Evolutionary conservation across 2,888 invertebrate genomes (phyloP).

Genomic region (Pollenia amentaria): DNA sequence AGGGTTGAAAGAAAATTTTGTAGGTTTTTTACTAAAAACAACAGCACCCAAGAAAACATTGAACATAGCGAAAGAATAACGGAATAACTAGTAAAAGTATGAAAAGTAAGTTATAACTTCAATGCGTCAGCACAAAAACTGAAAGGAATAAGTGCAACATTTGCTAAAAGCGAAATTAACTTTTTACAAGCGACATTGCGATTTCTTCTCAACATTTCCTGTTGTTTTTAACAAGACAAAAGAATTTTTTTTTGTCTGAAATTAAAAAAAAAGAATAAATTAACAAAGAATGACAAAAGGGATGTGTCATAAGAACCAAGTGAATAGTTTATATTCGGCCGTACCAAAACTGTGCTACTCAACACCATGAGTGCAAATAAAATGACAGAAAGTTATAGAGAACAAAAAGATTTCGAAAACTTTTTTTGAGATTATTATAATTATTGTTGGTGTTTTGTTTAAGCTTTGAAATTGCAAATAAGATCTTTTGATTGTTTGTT

Average conservation of each 20-base stretch:
- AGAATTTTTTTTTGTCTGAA: not conserved
- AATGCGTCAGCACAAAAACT: constrained; percentile 57
- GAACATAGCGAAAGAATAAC: not conserved
- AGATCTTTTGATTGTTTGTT: too few species aligned
- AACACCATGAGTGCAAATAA: too few species aligned
- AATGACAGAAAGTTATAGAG: too few species aligned
- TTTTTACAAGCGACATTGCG: constrained; percentile 50
- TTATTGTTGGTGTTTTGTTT: too few species aligned
- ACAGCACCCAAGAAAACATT: not conserved
- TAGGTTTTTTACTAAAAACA: not conserved
- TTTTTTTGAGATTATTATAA: too few species aligned
- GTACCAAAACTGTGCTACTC: too few species aligned
- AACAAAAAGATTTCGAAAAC: too few species aligned
- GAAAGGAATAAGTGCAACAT: constrained; percentile 50
- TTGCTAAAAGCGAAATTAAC: constrained; percentile 62
- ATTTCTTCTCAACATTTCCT: not conserved
- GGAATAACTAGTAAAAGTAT: constrained; percentile 16
- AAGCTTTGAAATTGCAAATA: too few species aligned
- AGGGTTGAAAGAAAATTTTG: not conserved
- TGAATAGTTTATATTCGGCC: not conserved
- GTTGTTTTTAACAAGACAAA: constrained; percentile 3
- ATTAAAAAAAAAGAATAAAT: constrained; percentile 1
- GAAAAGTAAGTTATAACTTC: constrained; percentile 53
- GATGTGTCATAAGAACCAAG: not conserved
- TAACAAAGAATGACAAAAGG: constrained; percentile 1